Conservation (phyloP, 2,113 vertebrate genomes). For the Zapus hudsonius region DNA sequence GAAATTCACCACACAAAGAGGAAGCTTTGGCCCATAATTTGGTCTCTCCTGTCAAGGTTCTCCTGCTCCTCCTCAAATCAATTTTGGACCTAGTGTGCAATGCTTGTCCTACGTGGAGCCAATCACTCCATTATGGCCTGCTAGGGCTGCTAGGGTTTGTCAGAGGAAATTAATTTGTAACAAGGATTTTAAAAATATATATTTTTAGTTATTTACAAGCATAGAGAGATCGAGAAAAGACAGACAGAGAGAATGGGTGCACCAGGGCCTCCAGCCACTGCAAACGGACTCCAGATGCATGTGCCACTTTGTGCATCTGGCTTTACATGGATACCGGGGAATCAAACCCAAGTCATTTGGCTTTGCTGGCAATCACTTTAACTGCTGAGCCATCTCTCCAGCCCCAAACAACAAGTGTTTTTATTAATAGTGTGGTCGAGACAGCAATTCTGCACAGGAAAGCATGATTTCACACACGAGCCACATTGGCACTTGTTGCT, state of each 20-base stretch:
- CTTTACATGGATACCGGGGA: too few species aligned
- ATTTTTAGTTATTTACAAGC: too few species aligned
- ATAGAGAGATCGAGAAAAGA: too few species aligned
- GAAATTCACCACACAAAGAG: conserved; percentile 8
- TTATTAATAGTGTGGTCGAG: conserved; percentile 65
- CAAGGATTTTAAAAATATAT: conserved; percentile 33
- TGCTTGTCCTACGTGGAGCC: conserved; percentile 48
- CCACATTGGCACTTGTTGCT: conserved; percentile 62
- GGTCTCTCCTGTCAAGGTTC: conserved; percentile 59
- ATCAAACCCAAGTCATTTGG: too few species aligned
- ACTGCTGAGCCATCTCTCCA: too few species aligned
- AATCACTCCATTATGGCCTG: conserved; percentile 53
- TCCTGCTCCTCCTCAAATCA: conserved; percentile 20
- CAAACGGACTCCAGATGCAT: too few species aligned
- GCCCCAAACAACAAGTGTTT: background rate
- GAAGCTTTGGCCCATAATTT: conserved; percentile 48
- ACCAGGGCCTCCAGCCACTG: too few species aligned
- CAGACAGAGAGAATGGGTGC: too few species aligned
- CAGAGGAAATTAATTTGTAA: conserved; percentile 63
- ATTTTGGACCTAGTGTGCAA: conserved; percentile 44
- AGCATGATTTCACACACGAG: conserved; percentile 21
- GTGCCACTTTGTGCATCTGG: too few species aligned
- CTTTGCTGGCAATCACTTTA: too few species aligned
- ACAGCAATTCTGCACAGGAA: conserved; percentile 39
- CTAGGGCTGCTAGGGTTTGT: conserved; percentile 19